phyloP scores from a whole-genome alignment of 2,888 invertebrate genomes.

The Phengaris alcon region DNA sequence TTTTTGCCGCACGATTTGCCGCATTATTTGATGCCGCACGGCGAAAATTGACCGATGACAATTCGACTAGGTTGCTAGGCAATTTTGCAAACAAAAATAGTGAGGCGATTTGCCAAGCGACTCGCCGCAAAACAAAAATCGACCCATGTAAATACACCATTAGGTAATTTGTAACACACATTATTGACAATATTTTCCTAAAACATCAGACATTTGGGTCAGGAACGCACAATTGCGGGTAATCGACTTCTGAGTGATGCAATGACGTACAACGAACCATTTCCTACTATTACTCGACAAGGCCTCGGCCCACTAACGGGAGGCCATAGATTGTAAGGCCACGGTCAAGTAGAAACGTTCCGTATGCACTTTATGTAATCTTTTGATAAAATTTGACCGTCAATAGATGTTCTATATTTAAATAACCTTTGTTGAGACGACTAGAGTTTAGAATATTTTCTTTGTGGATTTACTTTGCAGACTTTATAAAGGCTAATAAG shows the following conservation, averaged over 20 bases:
- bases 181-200: background rate
- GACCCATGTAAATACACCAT: too few species aligned
- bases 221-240: constrained; percentile 15
- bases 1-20: too few species aligned
- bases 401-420: constrained; percentile 15
- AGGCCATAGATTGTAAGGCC: constrained; percentile 32
- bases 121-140: too few species aligned
- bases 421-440: background rate
- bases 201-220: background rate
- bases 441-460: background rate
- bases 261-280: constrained; percentile 29
- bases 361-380: constrained; percentile 22
- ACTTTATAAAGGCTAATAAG: background rate
- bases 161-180: too few species aligned
- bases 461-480: background rate
- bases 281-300: constrained; percentile 34
- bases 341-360: constrained; percentile 27
- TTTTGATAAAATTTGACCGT: constrained; percentile 9
- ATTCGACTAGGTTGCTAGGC: too few species aligned
- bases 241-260: background rate
- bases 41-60: too few species aligned
- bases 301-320: constrained; percentile 38
- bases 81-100: too few species aligned
- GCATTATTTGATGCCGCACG: too few species aligned
- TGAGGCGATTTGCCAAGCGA: too few species aligned